These are phyloP conservation scores for Zele albiditarsus DNA, from an alignment of 2,888 invertebrate genomes.

Conservation along the genomic window DNA sequence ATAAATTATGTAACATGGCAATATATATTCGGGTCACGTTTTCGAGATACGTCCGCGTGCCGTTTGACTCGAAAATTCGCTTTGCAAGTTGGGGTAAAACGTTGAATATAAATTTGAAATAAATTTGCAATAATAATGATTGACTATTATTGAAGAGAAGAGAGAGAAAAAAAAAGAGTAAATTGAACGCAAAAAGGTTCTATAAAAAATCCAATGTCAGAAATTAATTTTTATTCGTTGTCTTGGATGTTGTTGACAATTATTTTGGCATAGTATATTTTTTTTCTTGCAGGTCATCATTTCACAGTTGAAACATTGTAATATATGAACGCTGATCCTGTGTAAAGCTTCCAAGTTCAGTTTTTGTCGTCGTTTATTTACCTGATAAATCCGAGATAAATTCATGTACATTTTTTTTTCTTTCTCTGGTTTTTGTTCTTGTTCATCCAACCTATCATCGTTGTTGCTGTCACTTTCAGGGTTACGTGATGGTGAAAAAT, in stretches of 20 bases:
- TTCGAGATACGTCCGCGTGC: slow-evolving; percentile 30
- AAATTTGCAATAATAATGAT: slow-evolving; percentile 26
- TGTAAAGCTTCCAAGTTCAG: background rate
- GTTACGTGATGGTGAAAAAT: slow-evolving; percentile 8
- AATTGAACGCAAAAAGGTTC: background rate
- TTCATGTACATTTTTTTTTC: slow-evolving; percentile 30
- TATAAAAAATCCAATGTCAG: background rate
- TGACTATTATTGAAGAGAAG: background rate
- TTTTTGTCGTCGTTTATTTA: slow-evolving; percentile 12
- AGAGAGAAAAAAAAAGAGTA: background rate
- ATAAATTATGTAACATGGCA: slow-evolving; percentile 35
- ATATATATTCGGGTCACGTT: slow-evolving; percentile 38
- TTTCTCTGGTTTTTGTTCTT: background rate
- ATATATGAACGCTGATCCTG: background rate
- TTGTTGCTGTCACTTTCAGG: background rate
- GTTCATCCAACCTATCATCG: background rate
- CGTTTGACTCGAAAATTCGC: slow-evolving; percentile 28
- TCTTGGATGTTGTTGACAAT: background rate
- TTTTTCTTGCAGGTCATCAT: background rate
- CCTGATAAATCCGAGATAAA: slow-evolving; percentile 33
- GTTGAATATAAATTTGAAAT: slow-evolving; percentile 21
- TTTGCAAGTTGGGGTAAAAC: background rate
- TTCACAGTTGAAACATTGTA: background rate
- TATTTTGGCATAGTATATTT: background rate
- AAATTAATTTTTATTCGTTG: background rate